These are phyloP conservation scores for Spinus pinus DNA, from an alignment of 2,797 vertebrate genomes.

Conservation along the genomic window DNA sequence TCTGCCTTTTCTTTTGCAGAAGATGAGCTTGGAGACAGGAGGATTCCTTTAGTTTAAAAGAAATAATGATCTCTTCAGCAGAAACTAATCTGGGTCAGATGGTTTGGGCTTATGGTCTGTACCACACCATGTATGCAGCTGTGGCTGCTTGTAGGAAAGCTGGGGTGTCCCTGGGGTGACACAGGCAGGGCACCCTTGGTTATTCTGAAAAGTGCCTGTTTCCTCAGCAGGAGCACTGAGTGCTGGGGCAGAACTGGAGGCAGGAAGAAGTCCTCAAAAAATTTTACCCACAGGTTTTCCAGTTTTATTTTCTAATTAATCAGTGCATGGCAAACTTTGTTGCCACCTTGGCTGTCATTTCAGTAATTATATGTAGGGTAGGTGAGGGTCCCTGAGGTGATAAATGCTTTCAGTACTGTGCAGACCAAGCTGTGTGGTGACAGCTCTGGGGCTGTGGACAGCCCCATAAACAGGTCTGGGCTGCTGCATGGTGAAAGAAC, in stretches of 20 bases:
- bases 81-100: background rate
- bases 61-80: background rate
- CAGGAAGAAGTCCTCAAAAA: background rate
- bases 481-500: background rate
- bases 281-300: background rate
- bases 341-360: background rate
- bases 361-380: background rate
- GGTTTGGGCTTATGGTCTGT: background rate
- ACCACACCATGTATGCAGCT: background rate
- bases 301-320: background rate
- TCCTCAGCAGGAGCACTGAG: background rate
- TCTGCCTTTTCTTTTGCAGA: background rate
- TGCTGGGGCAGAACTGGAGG: background rate
- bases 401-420: rapidly evolving
- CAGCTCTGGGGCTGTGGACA: background rate
- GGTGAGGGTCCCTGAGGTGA: background rate
- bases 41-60: background rate
- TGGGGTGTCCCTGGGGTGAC: background rate
- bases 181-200: background rate
- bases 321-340: background rate
- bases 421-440: background rate
- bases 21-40: background rate
- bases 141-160: background rate
- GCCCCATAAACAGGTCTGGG: background rate
- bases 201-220: background rate